Evolutionary conservation across 2,797 vertebrate genomes (phyloP), one percentile per base, ranked within the genome.

Genomic region (Hypotaenidia okinawae): DNA sequence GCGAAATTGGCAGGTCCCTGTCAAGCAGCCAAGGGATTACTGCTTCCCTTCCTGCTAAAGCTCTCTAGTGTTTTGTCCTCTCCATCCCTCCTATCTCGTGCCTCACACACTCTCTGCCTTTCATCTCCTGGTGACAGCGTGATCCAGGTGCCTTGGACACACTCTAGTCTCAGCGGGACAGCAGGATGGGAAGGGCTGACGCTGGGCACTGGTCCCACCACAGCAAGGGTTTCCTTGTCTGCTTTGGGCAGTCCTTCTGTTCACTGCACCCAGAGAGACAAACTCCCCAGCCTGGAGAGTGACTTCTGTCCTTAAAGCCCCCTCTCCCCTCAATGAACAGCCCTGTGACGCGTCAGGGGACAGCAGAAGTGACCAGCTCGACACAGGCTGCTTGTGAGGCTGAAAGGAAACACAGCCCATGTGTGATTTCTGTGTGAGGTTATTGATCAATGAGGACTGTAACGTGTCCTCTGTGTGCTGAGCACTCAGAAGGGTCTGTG

Each of bases 1-100:
- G 81, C 58, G 84, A 19, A 81, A 84, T 6, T 76, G 80, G 55
- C 92, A 90, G 62, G 30, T 88, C 58, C 21, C n/a, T 96, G 92
- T 89, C 86, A 87, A 37, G 27, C 66, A 95, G 86, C 96, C 92
- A 90, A 79, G 51, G 77, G 84, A 95, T 93, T 87, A 73, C 67
- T 51, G 78, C 70, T 79, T 76, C 47, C 21, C 67, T 66, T 87
- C 70, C 51, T 92, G 89, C 74, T 62, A 8, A 14, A 84, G 67
- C 84, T 96, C 55, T 23, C 69, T 8, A 5, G 33, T 23, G 51
- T 51, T 92, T 58, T 32, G 47, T 92, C 59, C 49, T 57, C 84
- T 89, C 45, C 63, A 76, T 93, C 58, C 70, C 25, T 72, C 62
- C 92, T 90, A 39, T 93, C 89, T 82, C 30, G 21, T 76, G 84